phyloP scores from a whole-genome alignment of 2,888 invertebrate species.

The Aromia moschata region DNA sequence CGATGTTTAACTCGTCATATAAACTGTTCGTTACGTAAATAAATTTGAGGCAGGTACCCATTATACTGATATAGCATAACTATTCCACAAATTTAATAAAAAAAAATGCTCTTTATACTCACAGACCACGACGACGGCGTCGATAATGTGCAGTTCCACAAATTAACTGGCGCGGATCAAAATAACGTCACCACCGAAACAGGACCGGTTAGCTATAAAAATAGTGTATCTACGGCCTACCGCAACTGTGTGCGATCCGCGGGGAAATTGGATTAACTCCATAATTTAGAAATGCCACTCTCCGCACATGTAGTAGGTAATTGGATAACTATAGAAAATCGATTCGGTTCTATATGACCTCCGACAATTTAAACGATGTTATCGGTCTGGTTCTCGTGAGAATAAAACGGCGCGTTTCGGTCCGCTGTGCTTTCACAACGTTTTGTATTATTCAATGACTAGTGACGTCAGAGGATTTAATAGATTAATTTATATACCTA shows the following conservation, averaged over 20 bases:
- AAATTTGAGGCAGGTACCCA: too few relatives aligned
- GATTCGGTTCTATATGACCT: constrained; percentile 11
- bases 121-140: not conserved
- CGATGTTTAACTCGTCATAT: too few relatives aligned
- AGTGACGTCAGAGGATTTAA: not conserved
- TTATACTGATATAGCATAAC: too few relatives aligned
- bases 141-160: not conserved
- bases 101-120: not conserved
- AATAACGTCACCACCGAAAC: not conserved
- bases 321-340: constrained; percentile 5
- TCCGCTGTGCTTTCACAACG: not conserved
- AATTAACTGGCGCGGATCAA: not conserved
- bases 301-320: not conserved
- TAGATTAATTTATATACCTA: not conserved
- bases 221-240: not conserved
- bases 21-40: too few relatives aligned
- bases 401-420: not conserved
- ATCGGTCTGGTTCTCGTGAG: not conserved
- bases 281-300: not conserved
- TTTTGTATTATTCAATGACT: not conserved
- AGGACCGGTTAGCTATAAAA: not conserved
- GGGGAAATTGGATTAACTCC: too few relatives aligned
- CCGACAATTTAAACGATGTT: constrained; percentile 10
- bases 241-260: not conserved
- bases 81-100: not conserved